Base-by-base conservation (phyloP, 2,113 vertebrate genomes). In the Eulemur rufifrons region DNA sequence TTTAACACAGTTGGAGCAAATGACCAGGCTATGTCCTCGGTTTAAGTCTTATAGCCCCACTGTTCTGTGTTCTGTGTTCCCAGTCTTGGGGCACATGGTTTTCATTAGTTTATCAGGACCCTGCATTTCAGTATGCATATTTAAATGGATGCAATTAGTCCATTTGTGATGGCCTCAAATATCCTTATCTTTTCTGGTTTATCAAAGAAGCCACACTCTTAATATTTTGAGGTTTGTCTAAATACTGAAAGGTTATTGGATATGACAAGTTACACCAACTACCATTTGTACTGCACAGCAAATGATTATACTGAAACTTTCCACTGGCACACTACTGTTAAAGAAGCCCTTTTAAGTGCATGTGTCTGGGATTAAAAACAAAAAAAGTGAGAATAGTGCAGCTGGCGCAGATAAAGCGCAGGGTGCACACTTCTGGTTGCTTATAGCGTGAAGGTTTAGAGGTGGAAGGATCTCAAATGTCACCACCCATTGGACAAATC, bases 1-100 rank as follows among this genome's bases (percentile, higher is more conserved):
- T 96, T 96, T 96, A 91, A 95, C 52, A 96, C 92, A 92, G 81
- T 42, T 92, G 87, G 4, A 98, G 94, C 96, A 96, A 98, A 93
- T 97, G 96, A 69, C 78, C 45, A 54, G 42, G 47, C 32, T 68
- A 6, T 0, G 66, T 74, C 89, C 95, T 92, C 94, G 81, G 81
- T 95, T 97, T 97, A 93, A 95, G 91, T 81, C 94, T 85, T 82
- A 85, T 23, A 13, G 94, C 47, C 74, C 50, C 69, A 12, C 13
- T n/a, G 91, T 83, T 80, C 82, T 42, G 78, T 76, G 86, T 76
- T 97, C 91, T 25, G 83, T 50, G 71, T 3, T 95, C 68, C 88
- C 86, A 91, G 8, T 95, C 89, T 91, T 76, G 45, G 71, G 93
- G 77, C 97, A 98, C 92, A 42, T 94, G 97, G 97, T 52, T 59